These are phyloP conservation scores for Incurvaria masculella DNA, from an alignment of 2,888 invertebrate genomes.

Conservation along the genomic window DNA sequence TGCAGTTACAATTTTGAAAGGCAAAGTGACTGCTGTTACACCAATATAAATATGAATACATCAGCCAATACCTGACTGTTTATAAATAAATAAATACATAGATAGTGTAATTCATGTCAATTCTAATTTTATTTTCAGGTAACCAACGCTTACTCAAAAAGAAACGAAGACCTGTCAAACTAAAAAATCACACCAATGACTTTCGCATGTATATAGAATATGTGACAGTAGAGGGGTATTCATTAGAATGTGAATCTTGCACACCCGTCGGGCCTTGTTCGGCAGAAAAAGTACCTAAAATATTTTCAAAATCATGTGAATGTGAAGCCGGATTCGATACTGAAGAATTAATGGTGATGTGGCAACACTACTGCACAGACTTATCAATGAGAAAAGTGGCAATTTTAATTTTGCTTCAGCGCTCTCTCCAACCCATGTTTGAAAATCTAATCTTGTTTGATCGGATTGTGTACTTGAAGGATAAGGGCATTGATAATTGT, in stretches of 20 bases:
- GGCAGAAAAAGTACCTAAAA: conserved; percentile 8
- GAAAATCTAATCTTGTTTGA: conserved; percentile 42
- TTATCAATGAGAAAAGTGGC: conserved; percentile 29
- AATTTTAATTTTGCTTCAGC: conserved; percentile 36
- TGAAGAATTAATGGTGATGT: conserved; percentile 28
- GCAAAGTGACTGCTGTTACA: no score
- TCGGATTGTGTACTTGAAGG: conserved; percentile 34
- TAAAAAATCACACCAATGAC: conserved; percentile 26
- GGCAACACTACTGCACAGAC: conserved; percentile 24
- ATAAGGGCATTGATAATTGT: conserved; percentile 30
- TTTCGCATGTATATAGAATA: conserved; percentile 32
- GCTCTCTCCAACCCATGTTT: conserved; percentile 32
- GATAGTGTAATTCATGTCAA: no score
- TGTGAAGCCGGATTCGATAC: conserved; percentile 20
- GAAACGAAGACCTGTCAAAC: conserved; percentile 35
- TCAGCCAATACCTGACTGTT: no score
- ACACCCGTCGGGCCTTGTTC: background rate
- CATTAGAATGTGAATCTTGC: conserved; percentile 21
- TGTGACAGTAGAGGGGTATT: conserved; percentile 27
- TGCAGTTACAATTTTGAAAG: no score
- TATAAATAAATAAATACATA: no score
- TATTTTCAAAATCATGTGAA: conserved; percentile 3
- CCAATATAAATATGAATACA: no score
- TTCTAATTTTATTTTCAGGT: conserved; percentile 45
- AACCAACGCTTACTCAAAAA: conserved; percentile 18